Conservation (phyloP, 2,113 vertebrate genomes). For the Rhodinocichla rosea region DNA sequence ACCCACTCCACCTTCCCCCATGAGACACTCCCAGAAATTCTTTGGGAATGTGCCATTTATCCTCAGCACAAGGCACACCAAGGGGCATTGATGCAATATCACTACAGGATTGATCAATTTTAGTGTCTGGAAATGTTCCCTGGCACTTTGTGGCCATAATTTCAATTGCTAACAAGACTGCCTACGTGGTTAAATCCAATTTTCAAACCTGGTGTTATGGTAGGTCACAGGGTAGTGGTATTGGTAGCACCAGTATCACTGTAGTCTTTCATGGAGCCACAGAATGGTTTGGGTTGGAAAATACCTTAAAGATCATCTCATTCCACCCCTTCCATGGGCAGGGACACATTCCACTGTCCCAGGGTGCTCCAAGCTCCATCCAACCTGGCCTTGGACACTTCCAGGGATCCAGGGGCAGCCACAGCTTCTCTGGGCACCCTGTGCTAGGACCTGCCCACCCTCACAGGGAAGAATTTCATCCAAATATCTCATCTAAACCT, state of each 20-base stretch:
- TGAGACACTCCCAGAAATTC: neutral
- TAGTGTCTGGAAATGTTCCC: neutral
- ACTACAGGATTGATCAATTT: rapidly evolving
- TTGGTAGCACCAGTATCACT: rapidly evolving
- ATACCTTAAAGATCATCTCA: rapidly evolving
- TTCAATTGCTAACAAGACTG: rapidly evolving
- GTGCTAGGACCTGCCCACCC: rapidly evolving
- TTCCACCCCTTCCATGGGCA: neutral
- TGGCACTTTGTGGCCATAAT: neutral
- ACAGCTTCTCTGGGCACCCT: neutral
- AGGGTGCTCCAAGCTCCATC: rapidly evolving
- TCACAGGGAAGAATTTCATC: rapidly evolving
- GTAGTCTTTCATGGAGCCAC: neutral
- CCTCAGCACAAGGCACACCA: neutral
- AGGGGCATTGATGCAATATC: neutral
- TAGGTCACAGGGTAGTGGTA: neutral
- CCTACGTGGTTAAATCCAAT: rapidly evolving
- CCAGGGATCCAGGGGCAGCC: neutral
- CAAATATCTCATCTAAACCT: neutral
- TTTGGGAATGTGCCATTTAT: neutral
- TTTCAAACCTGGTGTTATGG: neutral
- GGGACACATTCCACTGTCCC: rapidly evolving
- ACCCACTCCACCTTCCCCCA: rapidly evolving
- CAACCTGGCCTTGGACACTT: rapidly evolving
- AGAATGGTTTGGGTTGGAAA: neutral